These are phyloP conservation scores for Synanceia verrucosa DNA, from an alignment of 2,797 vertebrate species.

Conservation along the genomic window DNA sequence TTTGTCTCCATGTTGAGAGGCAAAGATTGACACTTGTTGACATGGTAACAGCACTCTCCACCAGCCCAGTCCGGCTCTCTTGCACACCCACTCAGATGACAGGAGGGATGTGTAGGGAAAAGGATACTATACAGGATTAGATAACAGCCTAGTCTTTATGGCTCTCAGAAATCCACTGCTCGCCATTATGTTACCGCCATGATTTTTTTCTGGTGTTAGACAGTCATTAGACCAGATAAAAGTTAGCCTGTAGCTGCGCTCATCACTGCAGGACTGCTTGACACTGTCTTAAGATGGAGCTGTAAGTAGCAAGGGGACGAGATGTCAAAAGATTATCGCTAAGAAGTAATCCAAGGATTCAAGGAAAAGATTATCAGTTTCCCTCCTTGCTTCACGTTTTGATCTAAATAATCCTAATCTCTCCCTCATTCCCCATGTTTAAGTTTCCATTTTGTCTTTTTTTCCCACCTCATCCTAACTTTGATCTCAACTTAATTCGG, in stretches of 20 bases:
- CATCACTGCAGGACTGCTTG: conserved; percentile 37
- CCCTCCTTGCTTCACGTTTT: conserved; percentile 62
- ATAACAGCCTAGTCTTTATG: conserved; percentile 26
- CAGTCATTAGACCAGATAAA: conserved; percentile 52
- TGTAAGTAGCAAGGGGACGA: conserved; percentile 59
- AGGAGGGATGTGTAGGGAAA: conserved; percentile 10
- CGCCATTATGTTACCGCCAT: conserved; percentile 21
- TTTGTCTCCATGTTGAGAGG: conserved; percentile 24
- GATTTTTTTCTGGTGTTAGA: conserved; percentile 29
- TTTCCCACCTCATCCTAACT: conserved; percentile 56
- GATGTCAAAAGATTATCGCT: conserved; percentile 72
- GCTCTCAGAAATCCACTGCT: conserved; percentile 31
- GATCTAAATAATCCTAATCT: conserved; percentile 71
- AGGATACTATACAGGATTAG: conserved; percentile 35
- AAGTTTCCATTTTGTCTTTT: conserved; percentile 41
- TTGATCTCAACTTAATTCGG: conserved; percentile 61
- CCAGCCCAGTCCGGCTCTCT: conserved; percentile 32
- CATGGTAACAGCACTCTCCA: conserved; percentile 53
- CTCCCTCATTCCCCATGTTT: conserved; percentile 38
- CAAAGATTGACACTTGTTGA: conserved; percentile 48
- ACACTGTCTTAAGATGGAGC: conserved; percentile 63
- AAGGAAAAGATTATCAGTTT: conserved; percentile 61
- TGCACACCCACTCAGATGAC: conserved; percentile 30
- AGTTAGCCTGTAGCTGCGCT: conserved; percentile 37
- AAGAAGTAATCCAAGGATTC: conserved; percentile 69